A percentile compares a stretch with the other conserved stretches of the same genome.
Conservation (phyloP, 2,113 vertebrate species). For the Stictonetta naevosa region DNA sequence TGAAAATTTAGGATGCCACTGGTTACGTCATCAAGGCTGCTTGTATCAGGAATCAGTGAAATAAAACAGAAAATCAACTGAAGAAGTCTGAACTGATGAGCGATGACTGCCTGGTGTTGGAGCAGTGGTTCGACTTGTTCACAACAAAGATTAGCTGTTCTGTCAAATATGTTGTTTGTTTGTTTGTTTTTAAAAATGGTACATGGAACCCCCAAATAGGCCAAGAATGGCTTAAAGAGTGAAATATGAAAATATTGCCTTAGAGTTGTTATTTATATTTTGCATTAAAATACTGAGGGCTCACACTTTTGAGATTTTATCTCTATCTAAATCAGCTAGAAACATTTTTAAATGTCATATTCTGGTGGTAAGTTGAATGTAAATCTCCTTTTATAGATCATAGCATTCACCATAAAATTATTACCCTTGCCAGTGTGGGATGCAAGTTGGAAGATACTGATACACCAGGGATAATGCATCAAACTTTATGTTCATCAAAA, state of each 20-base stretch:
- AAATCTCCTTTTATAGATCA: background rate
- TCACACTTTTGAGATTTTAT: background rate
- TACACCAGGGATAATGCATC: background rate
- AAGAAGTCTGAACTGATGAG: background rate
- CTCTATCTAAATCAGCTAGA: background rate
- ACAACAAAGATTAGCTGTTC: background rate
- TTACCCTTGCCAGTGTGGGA: background rate
- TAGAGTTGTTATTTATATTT: background rate
- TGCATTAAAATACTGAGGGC: background rate
- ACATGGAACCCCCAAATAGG: background rate
- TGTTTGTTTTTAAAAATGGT: background rate
- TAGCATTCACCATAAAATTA: slow-evolving; percentile 5
- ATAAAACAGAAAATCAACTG: background rate
- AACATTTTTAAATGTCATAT: slow-evolving; percentile 25
- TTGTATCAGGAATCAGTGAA: background rate
- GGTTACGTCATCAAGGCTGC: background rate
- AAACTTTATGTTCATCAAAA: background rate
- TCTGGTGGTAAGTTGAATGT: slow-evolving; percentile 13
- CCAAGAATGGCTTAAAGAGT: background rate
- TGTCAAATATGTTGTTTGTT: background rate
- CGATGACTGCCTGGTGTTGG: background rate
- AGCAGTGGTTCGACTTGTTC: background rate
- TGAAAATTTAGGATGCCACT: background rate
- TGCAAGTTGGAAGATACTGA: background rate
- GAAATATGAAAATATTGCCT: background rate